Conservation (phyloP, 1,140 invertebrate species). For the Drosophila nannoptera region DNA sequence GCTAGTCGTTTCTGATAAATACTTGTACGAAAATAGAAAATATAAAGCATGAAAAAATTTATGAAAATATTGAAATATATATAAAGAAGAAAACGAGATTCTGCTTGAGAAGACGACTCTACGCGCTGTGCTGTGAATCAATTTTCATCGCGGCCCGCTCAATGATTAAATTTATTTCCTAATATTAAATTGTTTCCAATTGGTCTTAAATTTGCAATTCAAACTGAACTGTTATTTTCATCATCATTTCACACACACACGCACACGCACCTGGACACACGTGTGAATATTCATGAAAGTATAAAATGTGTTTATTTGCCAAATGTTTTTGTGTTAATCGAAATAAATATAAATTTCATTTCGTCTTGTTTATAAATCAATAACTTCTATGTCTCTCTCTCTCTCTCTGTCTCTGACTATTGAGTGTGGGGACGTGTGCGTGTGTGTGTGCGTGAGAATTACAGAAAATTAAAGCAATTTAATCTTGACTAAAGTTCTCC, state of each 20-base stretch:
- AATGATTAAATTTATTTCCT: background rate
- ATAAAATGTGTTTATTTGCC: too few species aligned
- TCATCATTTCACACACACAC: constrained; percentile 2
- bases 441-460: constrained; percentile 6
- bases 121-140: too few species aligned
- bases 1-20: constrained; percentile 34
- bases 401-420: background rate
- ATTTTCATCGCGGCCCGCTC: too few species aligned
- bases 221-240: constrained; percentile 12
- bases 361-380: background rate
- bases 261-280: constrained; percentile 7
- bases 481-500: constrained; percentile 7
- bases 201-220: constrained; percentile 35
- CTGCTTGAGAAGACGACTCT: background rate
- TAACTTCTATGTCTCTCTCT: background rate
- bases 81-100: background rate
- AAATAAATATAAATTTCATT: constrained; percentile 9
- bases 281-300: background rate
- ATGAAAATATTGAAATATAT: background rate
- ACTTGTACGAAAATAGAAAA: background rate
- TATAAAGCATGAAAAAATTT: background rate
- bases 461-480: constrained; percentile 36
- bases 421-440: background rate
- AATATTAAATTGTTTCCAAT: constrained; percentile 14
- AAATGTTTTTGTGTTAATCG: constrained; percentile 11